phyloP scores from a whole-genome alignment of 2,113 vertebrate genomes.

The Notarius quadriscutis region DNA sequence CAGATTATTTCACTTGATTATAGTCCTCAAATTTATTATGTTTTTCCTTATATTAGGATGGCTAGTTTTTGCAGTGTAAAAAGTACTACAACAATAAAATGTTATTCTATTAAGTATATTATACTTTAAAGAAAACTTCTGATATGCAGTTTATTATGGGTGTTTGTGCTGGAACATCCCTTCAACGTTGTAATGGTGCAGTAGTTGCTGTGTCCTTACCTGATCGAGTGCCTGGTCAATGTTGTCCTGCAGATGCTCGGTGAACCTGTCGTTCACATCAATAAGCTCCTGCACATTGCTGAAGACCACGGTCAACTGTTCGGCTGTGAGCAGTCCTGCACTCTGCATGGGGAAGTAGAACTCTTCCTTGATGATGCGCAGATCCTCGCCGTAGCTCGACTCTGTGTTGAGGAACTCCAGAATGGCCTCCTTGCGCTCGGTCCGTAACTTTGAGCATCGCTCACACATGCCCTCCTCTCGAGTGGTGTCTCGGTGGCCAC shows the following conservation, averaged over 20 bases:
- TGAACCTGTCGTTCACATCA: conserved; percentile 85
- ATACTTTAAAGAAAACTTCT: not conserved
- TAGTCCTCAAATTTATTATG: no score
- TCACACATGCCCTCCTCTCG: conserved; percentile 79
- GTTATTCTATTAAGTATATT: not conserved
- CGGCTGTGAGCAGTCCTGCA: conserved; percentile 78
- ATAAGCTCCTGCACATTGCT: conserved; percentile 87
- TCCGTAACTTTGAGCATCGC: conserved; percentile 82
- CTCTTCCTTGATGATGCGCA: conserved; percentile 86
- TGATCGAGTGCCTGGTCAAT: conserved; percentile 85
- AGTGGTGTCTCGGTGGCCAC: conserved; percentile 78
- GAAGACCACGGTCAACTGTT: conserved; percentile 84
- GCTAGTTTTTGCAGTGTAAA: not conserved
- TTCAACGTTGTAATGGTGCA: not conserved
- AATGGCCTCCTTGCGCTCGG: conserved; percentile 86
- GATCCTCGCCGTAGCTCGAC: conserved; percentile 84
- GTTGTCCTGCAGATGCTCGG: conserved; percentile 85
- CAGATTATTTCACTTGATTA: no score
- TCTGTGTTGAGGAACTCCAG: conserved; percentile 90
- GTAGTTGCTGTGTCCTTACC: conserved; percentile 63
- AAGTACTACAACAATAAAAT: not conserved
- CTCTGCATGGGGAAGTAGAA: conserved; percentile 89
- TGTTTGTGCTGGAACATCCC: not conserved
- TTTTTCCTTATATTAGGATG: no score
- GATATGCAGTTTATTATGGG: not conserved